Conservation (phyloP, 2,113 vertebrate species). For the Corydoras sp. region DNA sequence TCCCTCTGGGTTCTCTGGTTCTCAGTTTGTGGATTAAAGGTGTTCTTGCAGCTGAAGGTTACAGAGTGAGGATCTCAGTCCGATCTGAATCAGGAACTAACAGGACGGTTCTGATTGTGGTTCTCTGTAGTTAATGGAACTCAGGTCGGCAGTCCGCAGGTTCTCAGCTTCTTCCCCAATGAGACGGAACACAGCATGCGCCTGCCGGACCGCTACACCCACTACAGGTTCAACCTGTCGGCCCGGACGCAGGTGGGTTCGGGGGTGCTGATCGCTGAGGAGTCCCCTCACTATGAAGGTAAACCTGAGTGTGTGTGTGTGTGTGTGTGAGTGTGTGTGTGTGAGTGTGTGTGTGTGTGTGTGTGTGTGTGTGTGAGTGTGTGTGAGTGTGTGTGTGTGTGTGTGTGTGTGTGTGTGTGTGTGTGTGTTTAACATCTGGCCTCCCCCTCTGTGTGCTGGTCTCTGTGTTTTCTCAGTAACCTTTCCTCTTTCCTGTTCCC, state of each 20-base stretch:
- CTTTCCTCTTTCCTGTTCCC: constrained; percentile 7
- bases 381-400: background rate
- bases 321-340: no score
- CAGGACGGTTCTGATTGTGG: background rate
- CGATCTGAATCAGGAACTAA: no score
- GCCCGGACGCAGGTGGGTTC: constrained; percentile 84
- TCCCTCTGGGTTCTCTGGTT: no score
- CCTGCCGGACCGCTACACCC: constrained; percentile 74
- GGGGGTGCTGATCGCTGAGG: constrained; percentile 69
- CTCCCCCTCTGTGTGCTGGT: constrained; percentile 16
- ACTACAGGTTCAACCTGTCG: constrained; percentile 80
- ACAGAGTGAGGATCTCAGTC: no score
- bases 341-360: no score
- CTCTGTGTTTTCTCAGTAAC: constrained; percentile 30
- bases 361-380: no score
- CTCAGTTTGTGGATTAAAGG: no score
- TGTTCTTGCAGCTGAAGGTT: no score
- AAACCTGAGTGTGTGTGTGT: constrained; percentile 18
- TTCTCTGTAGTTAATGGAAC: constrained; percentile 81
- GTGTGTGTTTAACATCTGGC: constrained; percentile 2
- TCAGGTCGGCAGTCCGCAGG: constrained; percentile 58
- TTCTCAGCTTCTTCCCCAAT: constrained; percentile 77
- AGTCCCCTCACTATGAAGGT: constrained; percentile 86
- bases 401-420: background rate
- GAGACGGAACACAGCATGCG: constrained; percentile 75